Evolutionary conservation across 1,140 invertebrate species (phyloP).

Genomic region (Drosophila equinoxialis): DNA sequence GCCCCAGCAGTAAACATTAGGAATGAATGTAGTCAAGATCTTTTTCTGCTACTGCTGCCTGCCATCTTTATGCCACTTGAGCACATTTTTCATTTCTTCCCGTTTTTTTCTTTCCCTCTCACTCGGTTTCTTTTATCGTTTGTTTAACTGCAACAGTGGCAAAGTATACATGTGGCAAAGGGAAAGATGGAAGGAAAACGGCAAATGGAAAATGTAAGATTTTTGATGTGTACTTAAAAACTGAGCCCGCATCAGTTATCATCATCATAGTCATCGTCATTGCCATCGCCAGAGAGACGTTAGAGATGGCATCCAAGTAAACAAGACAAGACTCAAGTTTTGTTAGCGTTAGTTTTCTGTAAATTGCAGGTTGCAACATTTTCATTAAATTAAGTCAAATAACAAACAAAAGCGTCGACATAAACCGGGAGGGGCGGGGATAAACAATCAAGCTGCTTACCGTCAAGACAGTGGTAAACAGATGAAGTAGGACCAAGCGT

Average conservation of each 20-base stretch:
- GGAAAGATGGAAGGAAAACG: not conserved
- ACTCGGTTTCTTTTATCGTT: slow-evolving; percentile 26
- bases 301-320: slow-evolving; percentile 41
- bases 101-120: slow-evolving; percentile 45
- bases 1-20: slow-evolving; percentile 13
- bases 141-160: slow-evolving; percentile 56
- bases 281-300: not conserved
- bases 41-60: slow-evolving; percentile 21
- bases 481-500: not conserved
- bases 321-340: slow-evolving; percentile 65
- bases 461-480: slow-evolving; percentile 33
- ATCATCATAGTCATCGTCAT: slow-evolving; percentile 5
- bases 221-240: slow-evolving; percentile 65
- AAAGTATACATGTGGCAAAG: not conserved
- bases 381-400: slow-evolving; percentile 80
- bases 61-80: slow-evolving; percentile 37
- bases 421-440: slow-evolving; percentile 25
- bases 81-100: slow-evolving; percentile 41
- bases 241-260: slow-evolving; percentile 62
- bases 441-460: slow-evolving; percentile 56
- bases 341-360: slow-evolving; percentile 66
- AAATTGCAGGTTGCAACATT: slow-evolving; percentile 81
- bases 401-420: slow-evolving; percentile 59
- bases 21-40: not conserved
- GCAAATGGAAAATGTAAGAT: slow-evolving; percentile 29